Percentiles rank a stretch among this genome's conserved stretches.
These are phyloP conservation scores for Mugil cephalus DNA, from an alignment of 2,113 vertebrate genomes.

Conservation along the genomic window DNA sequence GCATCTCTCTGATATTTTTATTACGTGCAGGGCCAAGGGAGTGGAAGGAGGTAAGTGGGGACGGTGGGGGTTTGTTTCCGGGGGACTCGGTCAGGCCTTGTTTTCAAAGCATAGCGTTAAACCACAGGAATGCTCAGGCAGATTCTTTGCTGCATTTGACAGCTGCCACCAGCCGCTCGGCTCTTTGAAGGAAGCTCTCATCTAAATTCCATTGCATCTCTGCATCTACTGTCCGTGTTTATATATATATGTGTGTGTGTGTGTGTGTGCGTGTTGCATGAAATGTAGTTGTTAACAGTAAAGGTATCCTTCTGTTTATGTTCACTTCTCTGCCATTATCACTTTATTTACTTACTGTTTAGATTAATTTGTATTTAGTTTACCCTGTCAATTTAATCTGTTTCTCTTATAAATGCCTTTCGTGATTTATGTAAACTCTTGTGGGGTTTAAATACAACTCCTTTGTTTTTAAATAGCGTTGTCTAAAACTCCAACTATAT, in stretches of 20 bases:
- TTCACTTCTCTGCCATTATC: no score
- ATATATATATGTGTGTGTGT: constrained; percentile 4
- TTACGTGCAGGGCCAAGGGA: constrained; percentile 28
- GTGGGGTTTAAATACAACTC: no score
- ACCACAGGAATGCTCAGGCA: constrained; percentile 74
- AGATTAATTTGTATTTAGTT: no score
- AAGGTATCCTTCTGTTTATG: no score
- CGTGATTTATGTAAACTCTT: no score
- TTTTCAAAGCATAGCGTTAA: constrained; percentile 68
- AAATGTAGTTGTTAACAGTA: no score
- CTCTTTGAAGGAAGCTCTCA: constrained; percentile 45
- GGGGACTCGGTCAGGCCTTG: constrained; percentile 27
- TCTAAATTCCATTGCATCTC: constrained; percentile 21
- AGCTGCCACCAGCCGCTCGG: constrained; percentile 19
- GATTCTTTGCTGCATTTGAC: constrained; percentile 44
- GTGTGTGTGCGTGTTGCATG: neutral
- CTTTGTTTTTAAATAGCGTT: no score
- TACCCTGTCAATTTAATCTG: no score
- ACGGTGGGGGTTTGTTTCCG: constrained; percentile 6
- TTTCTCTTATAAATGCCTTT: no score
- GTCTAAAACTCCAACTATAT: no score
- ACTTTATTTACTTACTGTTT: no score
- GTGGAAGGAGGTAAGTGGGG: constrained; percentile 1
- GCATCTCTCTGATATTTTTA: constrained; percentile 50
- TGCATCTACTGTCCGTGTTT: neutral